These are phyloP conservation scores for Sanderia malayensis DNA, from an alignment of 30 jellyfish, hydroid and myxozoan genomes.

Conservation along the genomic window DNA sequence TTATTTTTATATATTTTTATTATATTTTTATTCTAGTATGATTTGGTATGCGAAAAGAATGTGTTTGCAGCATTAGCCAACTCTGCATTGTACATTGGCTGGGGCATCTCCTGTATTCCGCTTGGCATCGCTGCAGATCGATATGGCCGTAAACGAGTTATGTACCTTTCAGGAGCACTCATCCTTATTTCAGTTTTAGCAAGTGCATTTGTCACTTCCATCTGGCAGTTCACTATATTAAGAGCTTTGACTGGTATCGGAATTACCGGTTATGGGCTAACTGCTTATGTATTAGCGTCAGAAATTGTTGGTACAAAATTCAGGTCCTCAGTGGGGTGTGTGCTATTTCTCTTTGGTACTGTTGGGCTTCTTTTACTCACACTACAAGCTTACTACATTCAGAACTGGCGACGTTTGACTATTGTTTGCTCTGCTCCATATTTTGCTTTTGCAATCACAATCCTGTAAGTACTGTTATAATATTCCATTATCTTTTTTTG, in stretches of 20 bases:
- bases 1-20: no score
- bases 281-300: conserved; percentile 49
- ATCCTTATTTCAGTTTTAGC: conserved; percentile 37
- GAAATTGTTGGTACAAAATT: conserved; percentile 71
- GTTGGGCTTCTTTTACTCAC: conserved; percentile 44
- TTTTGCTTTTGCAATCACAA: conserved; percentile 22
- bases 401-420: conserved; percentile 64
- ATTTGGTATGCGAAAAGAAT: conserved; percentile 62
- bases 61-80: conserved; percentile 69
- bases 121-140: conserved; percentile 71
- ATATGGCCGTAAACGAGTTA: conserved; percentile 65
- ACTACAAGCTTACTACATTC: conserved; percentile 58
- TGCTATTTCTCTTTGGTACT: conserved; percentile 41
- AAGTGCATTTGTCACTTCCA: conserved; percentile 60
- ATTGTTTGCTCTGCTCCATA: conserved; percentile 78
- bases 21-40: conserved; percentile 76
- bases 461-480: conserved; percentile 65
- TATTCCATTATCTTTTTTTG: no score
- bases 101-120: conserved; percentile 79
- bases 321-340: conserved; percentile 56
- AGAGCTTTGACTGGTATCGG: conserved; percentile 60
- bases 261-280: conserved; percentile 50
- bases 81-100: conserved; percentile 73
- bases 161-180: conserved; percentile 22
- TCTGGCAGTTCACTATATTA: conserved; percentile 60